Percentiles rank a stretch among this genome's conserved stretches.
phyloP scores from a whole-genome alignment of 92 coral and sea anemone species.

The Actinostola sp. region DNA sequence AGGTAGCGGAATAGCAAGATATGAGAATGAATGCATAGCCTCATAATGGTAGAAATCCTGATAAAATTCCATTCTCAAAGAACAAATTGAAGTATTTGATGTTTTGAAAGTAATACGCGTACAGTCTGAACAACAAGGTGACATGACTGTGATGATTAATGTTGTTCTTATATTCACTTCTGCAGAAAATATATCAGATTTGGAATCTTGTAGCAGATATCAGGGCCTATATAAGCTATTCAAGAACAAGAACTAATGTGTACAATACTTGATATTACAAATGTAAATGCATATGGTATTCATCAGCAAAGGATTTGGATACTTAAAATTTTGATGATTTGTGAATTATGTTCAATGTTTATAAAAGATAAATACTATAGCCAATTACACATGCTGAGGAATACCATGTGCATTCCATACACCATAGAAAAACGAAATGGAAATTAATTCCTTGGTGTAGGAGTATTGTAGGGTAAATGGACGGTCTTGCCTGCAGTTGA shows the following conservation, averaged over 20 bases:
- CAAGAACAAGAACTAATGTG: slow-evolving; percentile 11
- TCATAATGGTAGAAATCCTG: not conserved
- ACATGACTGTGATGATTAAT: not conserved
- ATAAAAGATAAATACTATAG: too few species aligned
- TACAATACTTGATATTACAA: not conserved
- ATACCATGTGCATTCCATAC: slow-evolving; percentile 40
- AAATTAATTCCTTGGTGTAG: slow-evolving; percentile 18
- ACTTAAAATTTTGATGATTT: not conserved
- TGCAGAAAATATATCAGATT: slow-evolving; percentile 10
- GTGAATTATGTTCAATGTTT: not conserved
- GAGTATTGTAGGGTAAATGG: slow-evolving; percentile 15
- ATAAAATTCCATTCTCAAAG: slow-evolving; percentile 11
- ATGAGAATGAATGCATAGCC: too few species aligned
- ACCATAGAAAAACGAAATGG: slow-evolving; percentile 26
- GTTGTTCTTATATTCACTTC: not conserved
- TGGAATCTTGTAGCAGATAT: not conserved
- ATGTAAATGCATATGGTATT: slow-evolving; percentile 22
- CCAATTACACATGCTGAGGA: slow-evolving; percentile 32
- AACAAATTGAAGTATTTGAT: slow-evolving; percentile 12
- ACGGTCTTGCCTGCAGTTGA: slow-evolving; percentile 12
- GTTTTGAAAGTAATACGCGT: slow-evolving; percentile 5
- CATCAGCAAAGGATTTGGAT: not conserved
- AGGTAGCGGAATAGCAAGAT: not conserved
- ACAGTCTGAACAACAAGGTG: not conserved
- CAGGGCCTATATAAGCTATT: not conserved